Conservation (phyloP, 2,113 vertebrate species). For the Opisthocomus hoazin region DNA sequence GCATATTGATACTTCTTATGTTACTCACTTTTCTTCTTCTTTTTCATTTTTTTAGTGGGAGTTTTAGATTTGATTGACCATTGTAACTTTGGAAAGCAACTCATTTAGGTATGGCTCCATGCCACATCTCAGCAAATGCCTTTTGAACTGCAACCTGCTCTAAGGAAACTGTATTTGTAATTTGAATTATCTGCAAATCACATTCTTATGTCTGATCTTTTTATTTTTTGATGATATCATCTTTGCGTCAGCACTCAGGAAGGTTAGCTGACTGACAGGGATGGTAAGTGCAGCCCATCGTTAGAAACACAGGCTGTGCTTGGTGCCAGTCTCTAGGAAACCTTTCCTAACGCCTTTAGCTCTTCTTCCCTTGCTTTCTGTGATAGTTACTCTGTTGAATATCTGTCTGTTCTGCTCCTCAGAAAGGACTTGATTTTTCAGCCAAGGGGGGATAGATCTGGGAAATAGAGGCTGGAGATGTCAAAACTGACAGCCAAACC, state of each 20-base stretch:
- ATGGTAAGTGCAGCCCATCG: not conserved
- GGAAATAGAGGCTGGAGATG: not conserved
- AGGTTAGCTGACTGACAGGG: not conserved
- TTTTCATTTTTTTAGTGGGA: not conserved
- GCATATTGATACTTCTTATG: not conserved
- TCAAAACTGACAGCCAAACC: not conserved
- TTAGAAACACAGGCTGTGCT: not conserved
- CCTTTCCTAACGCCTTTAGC: not conserved
- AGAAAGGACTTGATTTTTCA: not conserved
- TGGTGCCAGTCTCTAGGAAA: not conserved
- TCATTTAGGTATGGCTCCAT: not conserved
- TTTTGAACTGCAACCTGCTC: not conserved
- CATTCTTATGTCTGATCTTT: not conserved
- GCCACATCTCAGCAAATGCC: not conserved
- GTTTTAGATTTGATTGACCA: not conserved
- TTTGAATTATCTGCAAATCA: not conserved
- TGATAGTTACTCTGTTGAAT: not conserved
- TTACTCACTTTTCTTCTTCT: not conserved
- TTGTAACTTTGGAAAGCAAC: not conserved
- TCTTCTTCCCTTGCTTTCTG: not conserved
- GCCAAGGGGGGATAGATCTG: not conserved
- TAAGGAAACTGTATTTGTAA: not conserved
- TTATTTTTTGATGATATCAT: not conserved
- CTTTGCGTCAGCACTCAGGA: not conserved
- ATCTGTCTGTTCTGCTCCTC: not conserved